phyloP scores from a whole-genome alignment of 2,888 invertebrate species.

The Allacma fusca region DNA sequence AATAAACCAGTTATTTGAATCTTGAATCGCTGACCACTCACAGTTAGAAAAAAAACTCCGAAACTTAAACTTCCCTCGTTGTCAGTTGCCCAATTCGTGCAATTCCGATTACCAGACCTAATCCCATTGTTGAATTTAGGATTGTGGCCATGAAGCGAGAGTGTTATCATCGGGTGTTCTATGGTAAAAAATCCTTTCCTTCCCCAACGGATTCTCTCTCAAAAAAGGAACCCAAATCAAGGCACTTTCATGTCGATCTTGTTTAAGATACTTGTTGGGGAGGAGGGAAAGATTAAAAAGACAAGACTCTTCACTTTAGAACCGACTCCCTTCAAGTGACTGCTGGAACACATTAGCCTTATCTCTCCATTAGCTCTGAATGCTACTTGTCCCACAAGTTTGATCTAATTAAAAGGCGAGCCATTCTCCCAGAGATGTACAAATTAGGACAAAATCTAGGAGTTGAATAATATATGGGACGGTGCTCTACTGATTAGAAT shows the following conservation, averaged over 20 bases:
- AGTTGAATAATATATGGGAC: too few species aligned
- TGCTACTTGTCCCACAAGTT: too few species aligned
- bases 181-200: not conserved
- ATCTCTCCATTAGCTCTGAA: not conserved
- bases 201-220: not conserved
- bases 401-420: too few species aligned
- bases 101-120: too few species aligned
- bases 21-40: constrained; percentile 45
- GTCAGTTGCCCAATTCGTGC: not conserved
- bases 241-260: not conserved
- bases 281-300: not conserved
- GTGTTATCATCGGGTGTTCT: too few species aligned
- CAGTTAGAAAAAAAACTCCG: not conserved
- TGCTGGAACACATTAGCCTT: not conserved
- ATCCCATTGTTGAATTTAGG: too few species aligned
- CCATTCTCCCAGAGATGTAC: too few species aligned
- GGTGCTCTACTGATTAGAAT: too few species aligned
- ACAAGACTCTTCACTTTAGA: constrained; percentile 16
- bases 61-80: not conserved
- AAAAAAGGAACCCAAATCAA: not conserved
- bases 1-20: constrained; percentile 48
- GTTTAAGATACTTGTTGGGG: not conserved
- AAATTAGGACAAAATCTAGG: too few species aligned
- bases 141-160: too few species aligned
- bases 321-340: not conserved